These are phyloP conservation scores for Lethocerus indicus DNA, from an alignment of 1,140 invertebrate species.

Conservation along the genomic window DNA sequence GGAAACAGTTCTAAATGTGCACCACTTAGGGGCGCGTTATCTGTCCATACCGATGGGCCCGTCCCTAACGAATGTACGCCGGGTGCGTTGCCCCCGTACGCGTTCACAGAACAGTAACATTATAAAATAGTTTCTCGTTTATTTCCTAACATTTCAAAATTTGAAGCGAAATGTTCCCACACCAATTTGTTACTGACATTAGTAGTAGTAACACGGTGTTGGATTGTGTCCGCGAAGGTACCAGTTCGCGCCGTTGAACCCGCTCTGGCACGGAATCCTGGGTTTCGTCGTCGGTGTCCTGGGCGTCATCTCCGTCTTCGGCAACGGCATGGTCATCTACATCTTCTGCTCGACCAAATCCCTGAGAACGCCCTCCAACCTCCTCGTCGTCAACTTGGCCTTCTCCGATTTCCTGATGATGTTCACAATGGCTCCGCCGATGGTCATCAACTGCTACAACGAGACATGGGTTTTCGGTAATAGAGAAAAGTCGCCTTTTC, in stretches of 20 bases:
- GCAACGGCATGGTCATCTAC: conserved; percentile 74
- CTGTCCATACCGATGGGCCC: too few relatives aligned
- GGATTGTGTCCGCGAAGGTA: too few relatives aligned
- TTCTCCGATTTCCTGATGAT: conserved; percentile 81
- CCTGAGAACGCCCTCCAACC: conserved; percentile 68
- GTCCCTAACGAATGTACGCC: too few relatives aligned
- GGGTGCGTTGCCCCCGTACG: too few relatives aligned
- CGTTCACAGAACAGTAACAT: too few relatives aligned
- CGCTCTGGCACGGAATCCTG: conserved; percentile 58
- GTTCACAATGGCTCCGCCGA: conserved; percentile 61
- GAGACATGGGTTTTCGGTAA: conserved; percentile 71
- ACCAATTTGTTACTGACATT: too few relatives aligned
- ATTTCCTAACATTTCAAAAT: not conserved
- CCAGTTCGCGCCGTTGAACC: conserved; percentile 53
- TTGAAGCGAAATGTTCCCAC: not conserved
- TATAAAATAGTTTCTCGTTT: not conserved
- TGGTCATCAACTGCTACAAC: conserved; percentile 72
- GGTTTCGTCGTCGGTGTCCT: conserved; percentile 55
- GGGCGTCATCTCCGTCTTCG: conserved; percentile 46
- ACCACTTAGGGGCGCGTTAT: too few relatives aligned
- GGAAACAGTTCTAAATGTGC: too few relatives aligned
- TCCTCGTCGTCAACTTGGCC: conserved; percentile 69
- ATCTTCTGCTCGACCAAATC: conserved; percentile 61
- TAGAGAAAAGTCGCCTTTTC: too few relatives aligned
- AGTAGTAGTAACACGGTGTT: too few relatives aligned